A percentile compares a stretch with the other conserved stretches of the same genome.
Conservation (phyloP, 23 tunicate genomes). For the Styela plicata region DNA sequence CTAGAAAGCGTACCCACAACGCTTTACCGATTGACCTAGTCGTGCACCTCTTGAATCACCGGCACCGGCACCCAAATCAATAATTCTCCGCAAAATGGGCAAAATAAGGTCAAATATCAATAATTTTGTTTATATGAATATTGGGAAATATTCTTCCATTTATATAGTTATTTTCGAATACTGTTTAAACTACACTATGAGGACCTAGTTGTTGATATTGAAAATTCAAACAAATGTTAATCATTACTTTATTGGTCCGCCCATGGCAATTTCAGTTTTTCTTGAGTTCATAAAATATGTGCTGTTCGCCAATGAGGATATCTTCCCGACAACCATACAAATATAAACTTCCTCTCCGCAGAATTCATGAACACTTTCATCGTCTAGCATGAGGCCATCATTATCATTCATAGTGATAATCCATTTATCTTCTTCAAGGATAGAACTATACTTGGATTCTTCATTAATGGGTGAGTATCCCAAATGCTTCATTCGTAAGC, state of each 20-base stretch:
- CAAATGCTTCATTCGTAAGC: background rate
- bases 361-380: background rate
- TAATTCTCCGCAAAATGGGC: too few species aligned
- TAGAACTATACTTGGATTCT: background rate
- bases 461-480: constrained; percentile 2
- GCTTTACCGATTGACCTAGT: too few species aligned
- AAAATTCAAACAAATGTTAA: too few species aligned
- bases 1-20: too few species aligned
- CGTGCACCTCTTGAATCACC: too few species aligned
- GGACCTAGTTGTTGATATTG: too few species aligned
- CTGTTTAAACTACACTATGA: too few species aligned
- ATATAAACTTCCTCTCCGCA: constrained; percentile 20
- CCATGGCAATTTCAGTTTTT: constrained; percentile 22
- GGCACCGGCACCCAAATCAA: too few species aligned
- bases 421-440: background rate
- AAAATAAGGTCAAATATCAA: too few species aligned
- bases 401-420: background rate
- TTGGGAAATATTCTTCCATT: too few species aligned
- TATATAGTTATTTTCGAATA: too few species aligned
- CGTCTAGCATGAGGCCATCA: constrained; percentile 9
- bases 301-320: background rate
- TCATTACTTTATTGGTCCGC: constrained; percentile 22
- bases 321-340: constrained; percentile 1
- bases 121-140: too few species aligned
- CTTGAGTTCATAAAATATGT: background rate